These are phyloP conservation scores for Brachionus koreanus DNA, from an alignment of 1,140 invertebrate species.

Conservation along the genomic window DNA sequence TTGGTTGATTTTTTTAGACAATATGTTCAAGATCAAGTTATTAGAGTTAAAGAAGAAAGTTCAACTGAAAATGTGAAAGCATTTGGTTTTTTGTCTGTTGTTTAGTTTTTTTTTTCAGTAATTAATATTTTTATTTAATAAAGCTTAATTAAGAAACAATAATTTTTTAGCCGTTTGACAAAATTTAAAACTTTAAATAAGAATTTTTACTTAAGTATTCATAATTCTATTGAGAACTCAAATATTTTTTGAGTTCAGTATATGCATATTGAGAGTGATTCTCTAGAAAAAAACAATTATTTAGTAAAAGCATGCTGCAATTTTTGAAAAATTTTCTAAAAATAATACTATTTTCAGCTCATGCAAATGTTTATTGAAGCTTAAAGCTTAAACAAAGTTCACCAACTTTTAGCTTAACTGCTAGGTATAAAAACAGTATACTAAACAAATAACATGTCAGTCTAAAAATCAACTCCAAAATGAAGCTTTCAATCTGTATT, in stretches of 20 bases:
- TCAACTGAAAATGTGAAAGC: background rate
- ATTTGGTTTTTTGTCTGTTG: background rate
- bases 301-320: background rate
- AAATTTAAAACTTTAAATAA: no score
- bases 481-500: background rate
- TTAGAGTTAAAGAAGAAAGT: background rate
- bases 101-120: background rate
- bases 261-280: background rate
- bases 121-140: background rate
- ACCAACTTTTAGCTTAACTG: background rate
- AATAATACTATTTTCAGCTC: no score
- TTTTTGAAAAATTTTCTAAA: background rate
- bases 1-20: conserved; percentile 30
- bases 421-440: background rate
- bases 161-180: background rate
- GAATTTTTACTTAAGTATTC: no score
- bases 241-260: background rate
- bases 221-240: no score
- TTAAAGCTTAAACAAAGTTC: no score
- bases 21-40: background rate
- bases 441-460: background rate
- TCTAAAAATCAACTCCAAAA: background rate
- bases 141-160: background rate
- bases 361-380: no score
- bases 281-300: background rate